phyloP scores from a whole-genome alignment of 2,888 invertebrate genomes.

The Acanthosepion lycidas region DNA sequence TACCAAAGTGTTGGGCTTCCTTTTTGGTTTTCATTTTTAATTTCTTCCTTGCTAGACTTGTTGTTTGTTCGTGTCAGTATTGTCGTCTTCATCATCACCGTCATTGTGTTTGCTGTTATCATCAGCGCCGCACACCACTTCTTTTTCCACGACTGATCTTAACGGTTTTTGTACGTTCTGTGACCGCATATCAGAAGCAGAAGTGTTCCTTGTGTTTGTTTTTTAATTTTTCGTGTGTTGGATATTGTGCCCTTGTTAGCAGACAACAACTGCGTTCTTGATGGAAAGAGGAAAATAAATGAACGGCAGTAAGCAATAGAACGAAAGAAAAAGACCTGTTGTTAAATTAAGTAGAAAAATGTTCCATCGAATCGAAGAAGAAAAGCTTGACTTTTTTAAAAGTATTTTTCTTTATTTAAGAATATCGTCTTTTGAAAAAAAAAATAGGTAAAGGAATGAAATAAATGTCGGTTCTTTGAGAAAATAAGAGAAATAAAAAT shows the following conservation, averaged over 20 bases:
- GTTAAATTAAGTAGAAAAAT: neutral
- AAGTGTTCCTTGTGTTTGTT: neutral
- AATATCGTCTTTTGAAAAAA: neutral
- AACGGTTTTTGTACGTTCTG: neutral
- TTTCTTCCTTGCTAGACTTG: neutral
- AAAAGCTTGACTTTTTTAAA: neutral
- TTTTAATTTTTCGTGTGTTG: neutral
- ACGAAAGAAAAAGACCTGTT: neutral
- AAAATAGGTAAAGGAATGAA: neutral
- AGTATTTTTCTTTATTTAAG: neutral
- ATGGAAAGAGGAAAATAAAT: neutral
- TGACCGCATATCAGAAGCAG: neutral
- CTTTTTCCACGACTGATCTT: neutral
- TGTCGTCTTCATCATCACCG: neutral
- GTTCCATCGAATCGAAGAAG: neutral
- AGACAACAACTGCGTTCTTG: neutral
- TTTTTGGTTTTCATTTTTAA: neutral
- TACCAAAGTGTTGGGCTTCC: neutral
- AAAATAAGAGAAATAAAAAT: neutral
- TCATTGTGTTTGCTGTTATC: neutral
- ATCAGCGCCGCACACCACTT: neutral
- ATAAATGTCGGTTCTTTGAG: neutral
- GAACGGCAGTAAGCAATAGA: neutral
- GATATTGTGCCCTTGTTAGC: conserved; percentile 4
- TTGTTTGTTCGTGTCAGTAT: neutral